A percentile compares a stretch with the other conserved stretches of the same genome.
Conservation (phyloP, 2,797 vertebrate genomes). For the Galagoides demidoff region DNA sequence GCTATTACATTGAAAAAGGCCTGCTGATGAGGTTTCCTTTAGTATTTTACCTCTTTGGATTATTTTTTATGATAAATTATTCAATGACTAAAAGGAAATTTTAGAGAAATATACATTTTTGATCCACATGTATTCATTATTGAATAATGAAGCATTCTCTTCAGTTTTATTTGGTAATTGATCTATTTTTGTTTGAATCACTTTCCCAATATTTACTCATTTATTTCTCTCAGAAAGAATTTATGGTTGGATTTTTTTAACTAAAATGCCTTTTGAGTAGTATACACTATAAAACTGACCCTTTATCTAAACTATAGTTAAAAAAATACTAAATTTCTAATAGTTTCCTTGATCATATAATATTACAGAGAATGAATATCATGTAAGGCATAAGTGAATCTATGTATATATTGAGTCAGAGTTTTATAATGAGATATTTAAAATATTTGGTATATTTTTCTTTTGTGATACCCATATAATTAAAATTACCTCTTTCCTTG, state of each 20-base stretch:
- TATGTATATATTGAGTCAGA: slow-evolving; percentile 16
- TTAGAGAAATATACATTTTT: neutral
- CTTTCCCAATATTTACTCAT: slow-evolving; percentile 17
- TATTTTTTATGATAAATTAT: slow-evolving; percentile 43
- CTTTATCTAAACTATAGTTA: neutral
- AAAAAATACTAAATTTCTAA: neutral
- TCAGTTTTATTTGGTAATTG: slow-evolving; percentile 10
- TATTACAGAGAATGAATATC: neutral
- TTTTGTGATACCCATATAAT: neutral
- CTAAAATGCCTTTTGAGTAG: neutral
- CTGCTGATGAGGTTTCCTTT: neutral
- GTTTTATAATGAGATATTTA: slow-evolving; percentile 58
- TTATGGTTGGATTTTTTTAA: slow-evolving; percentile 39
- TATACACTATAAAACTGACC: neutral
- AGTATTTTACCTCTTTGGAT: slow-evolving; percentile 5
- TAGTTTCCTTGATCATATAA: slow-evolving; percentile 39
- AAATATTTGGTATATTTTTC: slow-evolving; percentile 52
- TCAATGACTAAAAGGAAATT: slow-evolving; percentile 43
- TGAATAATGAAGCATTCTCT: neutral
- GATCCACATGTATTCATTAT: neutral
- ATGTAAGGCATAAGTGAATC: neutral
- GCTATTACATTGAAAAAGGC: neutral
- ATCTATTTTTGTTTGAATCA: slow-evolving; percentile 41
- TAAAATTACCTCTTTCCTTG: slow-evolving; percentile 32
- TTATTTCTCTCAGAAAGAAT: slow-evolving; percentile 42